Base-by-base conservation (phyloP, 2,888 invertebrate genomes). In the Megaustenia siamemsis region DNA sequence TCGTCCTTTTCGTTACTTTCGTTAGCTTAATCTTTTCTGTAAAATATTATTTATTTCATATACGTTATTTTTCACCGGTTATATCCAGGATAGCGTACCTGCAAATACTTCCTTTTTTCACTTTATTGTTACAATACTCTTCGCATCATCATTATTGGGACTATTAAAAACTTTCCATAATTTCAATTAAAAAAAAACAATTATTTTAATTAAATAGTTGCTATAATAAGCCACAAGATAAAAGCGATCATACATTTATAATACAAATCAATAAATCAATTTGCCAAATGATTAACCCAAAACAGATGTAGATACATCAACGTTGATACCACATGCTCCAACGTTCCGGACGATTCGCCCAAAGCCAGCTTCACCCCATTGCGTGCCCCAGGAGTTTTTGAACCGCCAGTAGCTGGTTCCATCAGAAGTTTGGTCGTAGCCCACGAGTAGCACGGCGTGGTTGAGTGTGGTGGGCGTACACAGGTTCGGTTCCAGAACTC, bases 361-460 rank as follows among this genome's bases (percentile, higher is more conserved):
- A 28, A 75, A 82, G 10, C 82, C 82, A 15, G 38, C 40, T 63
- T 90, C 89, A 4, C 93, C 93, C 92, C 92, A 93, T n/a, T 86
- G 88, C 10, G 84, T 82, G 10, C 92, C 93, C 93, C 93, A 93
- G 0, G 92, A 92, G 82, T 92, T 92, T 86, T 92, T 92, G 15
- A 92, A 87, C 69, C 89, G 89, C 92, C 92, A 92, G 86, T 89
- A 92, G 0, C 88, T 87, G 60, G 88, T 89, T 0, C 88, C 88
- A 75, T 87, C 89, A 79, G 91, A 89, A 3, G 90, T 43, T 21
- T 86, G 88, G 43, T 90, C 92, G 84, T 89, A 92, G 0, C 92
- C 92, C 40, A 92, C 91, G 79, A 92, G 49, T n/a, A 92, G 81
- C 8, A 92, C 91, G 76, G 91, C 85, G 73, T 87, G 87, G 82